Evolutionary conservation across 92 coral and sea anemone genomes (phyloP).

Genomic region (Siderastrea radians): DNA sequence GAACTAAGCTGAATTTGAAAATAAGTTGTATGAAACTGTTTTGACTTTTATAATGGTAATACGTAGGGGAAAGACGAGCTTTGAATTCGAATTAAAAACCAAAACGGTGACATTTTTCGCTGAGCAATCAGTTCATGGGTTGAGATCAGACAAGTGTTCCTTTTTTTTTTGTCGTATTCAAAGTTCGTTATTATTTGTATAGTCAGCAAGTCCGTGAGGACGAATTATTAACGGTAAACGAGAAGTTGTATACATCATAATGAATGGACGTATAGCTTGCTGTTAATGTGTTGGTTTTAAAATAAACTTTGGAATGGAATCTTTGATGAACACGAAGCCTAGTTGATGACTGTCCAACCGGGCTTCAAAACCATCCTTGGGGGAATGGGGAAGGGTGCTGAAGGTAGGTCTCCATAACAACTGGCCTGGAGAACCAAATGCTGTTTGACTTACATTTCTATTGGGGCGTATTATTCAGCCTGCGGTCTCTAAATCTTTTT

Average conservation of each 20-base stretch:
- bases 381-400: no score
- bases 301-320: background rate
- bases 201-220: background rate
- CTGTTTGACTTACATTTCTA: no score
- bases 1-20: background rate
- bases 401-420: no score
- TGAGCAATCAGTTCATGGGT: no score
- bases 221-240: slow-evolving; percentile 1
- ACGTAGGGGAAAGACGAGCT: background rate
- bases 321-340: background rate
- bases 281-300: slow-evolving; percentile 29
- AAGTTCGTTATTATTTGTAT: background rate
- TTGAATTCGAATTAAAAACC: background rate
- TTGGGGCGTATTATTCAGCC: no score
- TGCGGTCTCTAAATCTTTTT: no score
- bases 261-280: slow-evolving; percentile 6
- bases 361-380: no score
- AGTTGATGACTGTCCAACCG: no score
- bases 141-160: background rate
- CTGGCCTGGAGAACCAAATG: no score
- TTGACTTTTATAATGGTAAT: background rate
- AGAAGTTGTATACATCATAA: slow-evolving; percentile 26
- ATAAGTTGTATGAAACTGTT: background rate
- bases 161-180: background rate
- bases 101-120: background rate